Evolutionary conservation across 2,888 invertebrate genomes (phyloP), one percentile per base, ranked within the genome.

Genomic region (Parapristionchus giblindavisi): DNA sequence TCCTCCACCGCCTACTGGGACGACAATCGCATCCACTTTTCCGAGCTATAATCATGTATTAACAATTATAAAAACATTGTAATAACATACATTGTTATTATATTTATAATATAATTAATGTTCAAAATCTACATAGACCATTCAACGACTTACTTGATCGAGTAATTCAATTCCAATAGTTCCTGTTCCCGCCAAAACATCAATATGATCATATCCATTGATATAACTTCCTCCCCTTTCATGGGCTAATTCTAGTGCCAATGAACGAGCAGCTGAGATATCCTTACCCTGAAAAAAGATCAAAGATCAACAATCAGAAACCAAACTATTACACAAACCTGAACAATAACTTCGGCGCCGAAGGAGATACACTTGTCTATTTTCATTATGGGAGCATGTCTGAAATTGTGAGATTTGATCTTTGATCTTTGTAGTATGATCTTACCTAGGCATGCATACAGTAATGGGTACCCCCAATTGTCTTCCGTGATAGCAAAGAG

Each of bases 1-100:
- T 0, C 96, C 96, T 1, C 93, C 95, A n/a, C 96, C 96, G 0
- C 96, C 96, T 0, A 95, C 94, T 0, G 96, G 96, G 24, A 97
- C 92, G 29, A 97, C 91, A 38, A 96, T 92, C 0, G 95, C 95
- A 89, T 96, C 95, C 21, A 95, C 92, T 76, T 93, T 92, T 0
- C 92, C 27, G 0, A 80, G 60, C 75, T 79, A 34, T 6, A 54
- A 4, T 29, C 17, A 8, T 1, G 38, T 60, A 6, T 36, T 4
- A 27, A 8, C 29, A 56, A 27, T 27, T n/a, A 56, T 27, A 3
- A 3, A 56, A 4, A 29, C 27, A n/a, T 27, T 27, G n/a, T n/a
- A 56, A 11, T 32, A 27, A 43, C 43, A 32, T 58, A 34, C 34
- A 58, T 11, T 58, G 36, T n/a, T 24, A 6, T 5, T 6, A 54